These are phyloP conservation scores for Ormyrus thymus DNA, from an alignment of 2,888 invertebrate species.

Conservation along the genomic window DNA sequence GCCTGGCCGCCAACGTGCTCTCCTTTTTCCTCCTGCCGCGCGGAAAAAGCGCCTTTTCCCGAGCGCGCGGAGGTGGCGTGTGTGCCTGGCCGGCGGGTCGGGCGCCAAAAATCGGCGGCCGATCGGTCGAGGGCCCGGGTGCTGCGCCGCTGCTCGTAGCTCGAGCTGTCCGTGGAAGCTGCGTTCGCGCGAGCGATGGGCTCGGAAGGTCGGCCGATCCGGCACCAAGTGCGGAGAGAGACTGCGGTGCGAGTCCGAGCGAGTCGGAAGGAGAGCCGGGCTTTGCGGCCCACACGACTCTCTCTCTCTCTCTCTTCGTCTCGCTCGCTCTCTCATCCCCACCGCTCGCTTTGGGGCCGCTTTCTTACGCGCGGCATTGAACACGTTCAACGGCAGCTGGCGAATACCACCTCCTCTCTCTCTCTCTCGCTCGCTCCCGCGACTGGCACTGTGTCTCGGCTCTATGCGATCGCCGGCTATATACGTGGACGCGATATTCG, in stretches of 20 bases:
- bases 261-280: conserved; percentile 40
- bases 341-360: conserved; percentile 59
- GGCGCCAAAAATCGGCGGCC: too few species aligned
- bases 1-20: conserved; percentile 45
- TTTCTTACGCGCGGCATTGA: conserved; percentile 72
- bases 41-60: conserved; percentile 23
- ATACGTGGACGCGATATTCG: conserved; percentile 64
- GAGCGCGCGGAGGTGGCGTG: background rate
- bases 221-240: conserved; percentile 47
- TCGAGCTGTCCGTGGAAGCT: conserved; percentile 6
- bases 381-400: conserved; percentile 74
- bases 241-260: conserved; percentile 19
- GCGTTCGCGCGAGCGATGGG: background rate
- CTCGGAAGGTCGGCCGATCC: conserved; percentile 41
- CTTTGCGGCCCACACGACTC: conserved; percentile 44
- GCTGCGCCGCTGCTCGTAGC: background rate
- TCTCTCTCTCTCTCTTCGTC: conserved; percentile 24
- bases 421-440: background rate
- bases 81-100: too few species aligned
- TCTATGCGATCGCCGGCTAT: conserved; percentile 36
- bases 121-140: too few species aligned
- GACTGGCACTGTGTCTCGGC: background rate
- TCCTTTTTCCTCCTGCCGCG: conserved; percentile 34
- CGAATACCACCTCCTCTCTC: conserved; percentile 66
- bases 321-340: conserved; percentile 39